A percentile compares a stretch with the other conserved stretches of the same genome.
phyloP scores from a whole-genome alignment of 2,888 invertebrate species.

The Cordilura impudica region DNA sequence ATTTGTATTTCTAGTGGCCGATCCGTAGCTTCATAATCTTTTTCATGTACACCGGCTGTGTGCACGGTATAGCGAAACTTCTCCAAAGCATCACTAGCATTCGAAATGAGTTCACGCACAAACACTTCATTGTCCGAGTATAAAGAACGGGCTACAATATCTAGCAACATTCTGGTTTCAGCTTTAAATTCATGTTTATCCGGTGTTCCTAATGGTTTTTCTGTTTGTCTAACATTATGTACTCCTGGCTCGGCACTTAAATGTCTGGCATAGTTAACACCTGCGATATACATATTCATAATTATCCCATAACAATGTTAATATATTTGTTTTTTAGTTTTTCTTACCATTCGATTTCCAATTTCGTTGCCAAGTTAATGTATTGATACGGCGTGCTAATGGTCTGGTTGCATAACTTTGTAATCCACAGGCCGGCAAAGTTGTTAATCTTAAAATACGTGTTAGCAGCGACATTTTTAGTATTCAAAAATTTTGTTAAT shows the following conservation, averaged over 20 bases:
- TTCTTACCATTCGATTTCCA: conserved; percentile 43
- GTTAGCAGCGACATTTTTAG: conserved; percentile 61
- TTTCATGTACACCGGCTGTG: conserved; percentile 79
- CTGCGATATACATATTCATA: conserved; percentile 12
- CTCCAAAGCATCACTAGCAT: conserved; percentile 97
- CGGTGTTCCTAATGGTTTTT: conserved; percentile 67
- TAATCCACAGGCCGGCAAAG: conserved; percentile 13
- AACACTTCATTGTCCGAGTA: conserved; percentile 99
- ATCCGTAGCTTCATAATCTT: conserved; percentile 80
- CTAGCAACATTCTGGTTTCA: conserved; percentile 95
- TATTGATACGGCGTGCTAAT: conserved; percentile 4
- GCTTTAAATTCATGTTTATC: conserved; percentile 96
- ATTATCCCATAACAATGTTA: neutral
- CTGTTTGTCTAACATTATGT: conserved; percentile 66
- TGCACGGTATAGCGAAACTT: conserved; percentile 89
- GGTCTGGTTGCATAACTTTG: conserved; percentile 61
- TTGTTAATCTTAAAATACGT: conserved; percentile 51
- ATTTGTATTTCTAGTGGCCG: conserved; percentile 91
- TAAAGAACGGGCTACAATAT: conserved; percentile 97
- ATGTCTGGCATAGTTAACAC: conserved; percentile 46
- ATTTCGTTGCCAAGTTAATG: conserved; percentile 21
- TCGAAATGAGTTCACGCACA: conserved; percentile 95
- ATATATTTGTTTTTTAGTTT: neutral
- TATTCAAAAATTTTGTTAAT: neutral
- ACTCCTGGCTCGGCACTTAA: conserved; percentile 61